Evolutionary conservation across 2,888 invertebrate species (phyloP), one percentile per base, ranked within the genome.

Genomic region (Lissonota sp.): DNA sequence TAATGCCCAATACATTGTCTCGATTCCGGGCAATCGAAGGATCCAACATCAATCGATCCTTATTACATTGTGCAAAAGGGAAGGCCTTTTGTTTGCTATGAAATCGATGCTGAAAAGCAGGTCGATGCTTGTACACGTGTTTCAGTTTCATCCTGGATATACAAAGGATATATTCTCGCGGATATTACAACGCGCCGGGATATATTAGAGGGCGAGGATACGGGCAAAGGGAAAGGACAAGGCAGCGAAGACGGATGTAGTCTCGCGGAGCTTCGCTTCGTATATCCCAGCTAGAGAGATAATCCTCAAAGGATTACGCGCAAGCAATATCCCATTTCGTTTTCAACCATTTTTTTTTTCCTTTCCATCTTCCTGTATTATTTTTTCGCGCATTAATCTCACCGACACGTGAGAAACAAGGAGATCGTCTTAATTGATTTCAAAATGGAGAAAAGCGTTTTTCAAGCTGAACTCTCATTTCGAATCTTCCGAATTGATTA

Each of bases 231-330:
- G 63, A 42, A 2, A 62, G 44, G 51, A 39, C 8, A 40, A 12
- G 10, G 39, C 39, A 66, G 69, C 62, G 55, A 71, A 77, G 53
- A 79, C 71, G 78, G 72, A 84, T 82, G 71, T 73, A 26, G 71
- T 57, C 53, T 39, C 66, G 44, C 67, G 26, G 26, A 26, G 26
- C 26, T 26, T 14, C 71, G 73, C 77, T 62, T 74, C 53, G n/a
- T n/a, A 82, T 66, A 58, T 62, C 26, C 1, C 44, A 70, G 14
- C n/a, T 5, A 42, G 10, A 39, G 71, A 72, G 80, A 82, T 82
- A 86, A 86, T 86, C 79, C 84, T 82, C 84, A 82, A 82, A 74
- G 85, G 83, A 82, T 79, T 73, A 70, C 67, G 79, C 40, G 26
- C 14, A 16, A 6, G 46, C 6, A 16, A 6, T 49, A 14, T 37